Evolutionary conservation across 2,888 invertebrate genomes (phyloP).

Genomic region (Cerastoderma edule): DNA sequence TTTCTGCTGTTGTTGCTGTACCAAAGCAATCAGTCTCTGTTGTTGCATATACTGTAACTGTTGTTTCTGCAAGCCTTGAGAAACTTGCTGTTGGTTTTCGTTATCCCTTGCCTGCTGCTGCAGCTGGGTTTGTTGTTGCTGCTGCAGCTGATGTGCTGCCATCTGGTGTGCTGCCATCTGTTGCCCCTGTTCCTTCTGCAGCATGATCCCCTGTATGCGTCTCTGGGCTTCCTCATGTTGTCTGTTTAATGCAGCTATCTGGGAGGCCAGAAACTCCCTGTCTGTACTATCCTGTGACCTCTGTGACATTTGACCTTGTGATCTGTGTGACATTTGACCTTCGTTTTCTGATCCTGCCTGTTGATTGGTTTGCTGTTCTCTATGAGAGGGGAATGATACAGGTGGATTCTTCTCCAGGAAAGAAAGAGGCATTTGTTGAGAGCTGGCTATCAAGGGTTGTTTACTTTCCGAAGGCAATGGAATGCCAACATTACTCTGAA

Average conservation of each 20-base stretch:
- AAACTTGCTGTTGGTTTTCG: constrained; percentile 28
- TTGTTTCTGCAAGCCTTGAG: constrained; percentile 49
- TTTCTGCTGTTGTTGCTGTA: constrained; percentile 54
- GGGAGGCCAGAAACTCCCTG: constrained; percentile 67
- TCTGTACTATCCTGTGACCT: constrained; percentile 40
- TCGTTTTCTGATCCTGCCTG: constrained; percentile 18
- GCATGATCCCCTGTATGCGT: constrained; percentile 67
- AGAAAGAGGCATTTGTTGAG: constrained; percentile 35
- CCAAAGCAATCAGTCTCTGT: constrained; percentile 55
- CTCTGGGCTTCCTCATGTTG: constrained; percentile 80
- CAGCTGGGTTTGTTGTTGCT: constrained; percentile 52
- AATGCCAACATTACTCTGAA: constrained; percentile 72
- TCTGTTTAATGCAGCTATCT: constrained; percentile 78
- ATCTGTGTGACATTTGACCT: constrained; percentile 37
- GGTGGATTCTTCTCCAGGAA: constrained; percentile 44
- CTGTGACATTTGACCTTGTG: constrained; percentile 1
- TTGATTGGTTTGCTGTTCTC: constrained; percentile 38
- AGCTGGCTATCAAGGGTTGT: background rate
- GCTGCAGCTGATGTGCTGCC: too few species aligned
- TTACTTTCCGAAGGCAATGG: constrained; percentile 31
- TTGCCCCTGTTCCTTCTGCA: constrained; percentile 22
- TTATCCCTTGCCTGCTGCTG: constrained; percentile 29
- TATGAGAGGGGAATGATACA: constrained; percentile 32
- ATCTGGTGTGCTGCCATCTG: too few species aligned
- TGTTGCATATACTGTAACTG: constrained; percentile 52